Base-by-base conservation (phyloP, 2,888 invertebrate genomes). In the Trachelus iudaicus region DNA sequence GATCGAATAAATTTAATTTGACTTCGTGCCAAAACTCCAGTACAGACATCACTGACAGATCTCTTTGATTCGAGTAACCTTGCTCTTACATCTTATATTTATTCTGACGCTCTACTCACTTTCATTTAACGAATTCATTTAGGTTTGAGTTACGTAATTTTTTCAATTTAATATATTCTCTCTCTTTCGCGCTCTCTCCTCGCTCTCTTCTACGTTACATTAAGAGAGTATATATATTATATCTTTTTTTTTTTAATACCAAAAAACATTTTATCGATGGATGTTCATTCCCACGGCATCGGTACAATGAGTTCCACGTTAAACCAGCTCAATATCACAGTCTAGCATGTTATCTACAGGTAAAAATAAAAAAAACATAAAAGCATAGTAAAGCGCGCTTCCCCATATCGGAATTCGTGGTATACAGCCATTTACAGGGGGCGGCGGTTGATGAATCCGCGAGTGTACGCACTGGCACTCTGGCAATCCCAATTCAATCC, bases 361-460 rank as follows among this genome's bases (percentile, higher is more conserved):
- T 56, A 23, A 23, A 56, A 56, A 56, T 56, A 56, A 56, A 56
- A 56, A 56, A 56, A 56, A 56, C 15, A 56, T 56, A 56, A 56
- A 56, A 23, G 77, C 37, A 79, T 33, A 79, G 78, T 68, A 74
- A 40, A 68, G 34, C 71, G 78, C 80, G 78, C 74, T 80, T 34
- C 78, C 79, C 82, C 81, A 83, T 81, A 83, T 81, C 81, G 81
- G 81, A 82, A 81, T 83, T 80, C 80, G 82, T 76, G 85, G 86
- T 85, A 86, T 81, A 80, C 86, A 80, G 78, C 83, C 81, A 80
- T 82, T 85, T 85, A 82, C 82, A 56, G 40, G 76, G 77, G 79
- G 78, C 81, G 80, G 78, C 82, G 82, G 79, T 76, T 81, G 85
- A 85, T 81, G 82, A 80, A 85, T 85, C 83, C 83, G 81, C 79